Conservation (phyloP, 2,888 invertebrate species). For the Spatulosminthurus flaviceps region DNA sequence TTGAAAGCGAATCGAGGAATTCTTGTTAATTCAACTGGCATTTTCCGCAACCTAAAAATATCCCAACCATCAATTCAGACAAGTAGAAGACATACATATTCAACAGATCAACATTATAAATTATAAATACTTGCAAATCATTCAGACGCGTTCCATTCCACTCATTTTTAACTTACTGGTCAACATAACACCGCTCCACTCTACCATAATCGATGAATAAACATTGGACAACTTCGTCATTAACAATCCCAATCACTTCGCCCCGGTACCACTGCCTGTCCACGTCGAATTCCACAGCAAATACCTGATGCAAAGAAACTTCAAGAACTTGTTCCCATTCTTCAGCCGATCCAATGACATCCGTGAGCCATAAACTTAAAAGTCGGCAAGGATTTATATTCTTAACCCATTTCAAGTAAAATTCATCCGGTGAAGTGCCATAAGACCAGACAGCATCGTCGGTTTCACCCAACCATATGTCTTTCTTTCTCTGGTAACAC, state of each 20-base stretch:
- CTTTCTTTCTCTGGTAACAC: neutral
- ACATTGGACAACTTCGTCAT: neutral
- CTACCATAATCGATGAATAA: conserved; percentile 39
- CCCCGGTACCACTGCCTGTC: conserved; percentile 40
- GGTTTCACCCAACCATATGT: neutral
- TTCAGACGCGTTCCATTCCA: too few relatives aligned
- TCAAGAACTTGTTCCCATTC: neutral
- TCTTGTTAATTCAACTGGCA: neutral
- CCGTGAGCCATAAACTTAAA: conserved; percentile 27
- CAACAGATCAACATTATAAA: too few relatives aligned
- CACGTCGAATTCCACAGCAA: conserved; percentile 32
- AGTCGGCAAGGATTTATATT: conserved; percentile 19
- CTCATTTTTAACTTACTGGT: neutral
- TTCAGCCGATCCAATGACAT: neutral
- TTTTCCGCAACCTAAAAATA: conserved; percentile 25
- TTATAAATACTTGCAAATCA: too few relatives aligned
- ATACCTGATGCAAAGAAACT: neutral
- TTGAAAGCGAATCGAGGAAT: conserved; percentile 27
- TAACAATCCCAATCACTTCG: neutral
- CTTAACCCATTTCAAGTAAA: conserved; percentile 41
- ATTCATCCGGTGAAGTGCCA: conserved; percentile 13
- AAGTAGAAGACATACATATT: neutral
- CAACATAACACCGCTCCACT: conserved; percentile 16
- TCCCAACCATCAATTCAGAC: neutral
- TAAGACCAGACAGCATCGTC: conserved; percentile 39